These are phyloP conservation scores for roundworm (Caenorhabditis elegans) DNA, from an alignment of 1,140 invertebrate species.

Conservation along the genomic window WBcel235 BX284604.4:4470501-4471000, in stretches of 20 bases:
- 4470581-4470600: neutral
- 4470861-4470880: too few species aligned
- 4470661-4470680: too few species aligned
- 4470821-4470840: neutral
- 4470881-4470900: too few species aligned
- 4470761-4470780: constrained; percentile 2
- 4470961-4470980: neutral
- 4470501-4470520: neutral
- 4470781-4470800: constrained; percentile 21
- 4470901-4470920: neutral
- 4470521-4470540: constrained; percentile 24
- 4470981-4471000: neutral
- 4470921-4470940: neutral
- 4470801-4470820: constrained; percentile 23
- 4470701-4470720: neutral
- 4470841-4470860: too few species aligned
- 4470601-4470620: constrained; percentile 7
- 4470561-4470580: too few species aligned
- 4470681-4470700: too few species aligned
- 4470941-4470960: neutral
- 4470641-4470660: too few species aligned
- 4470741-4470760: neutral
- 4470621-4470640: constrained; percentile 11
- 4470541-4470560: neutral
- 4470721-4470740: constrained; percentile 26